Evolutionary conservation across 2,113 vertebrate genomes (phyloP).

Genomic region (Buteo buteo): DNA sequence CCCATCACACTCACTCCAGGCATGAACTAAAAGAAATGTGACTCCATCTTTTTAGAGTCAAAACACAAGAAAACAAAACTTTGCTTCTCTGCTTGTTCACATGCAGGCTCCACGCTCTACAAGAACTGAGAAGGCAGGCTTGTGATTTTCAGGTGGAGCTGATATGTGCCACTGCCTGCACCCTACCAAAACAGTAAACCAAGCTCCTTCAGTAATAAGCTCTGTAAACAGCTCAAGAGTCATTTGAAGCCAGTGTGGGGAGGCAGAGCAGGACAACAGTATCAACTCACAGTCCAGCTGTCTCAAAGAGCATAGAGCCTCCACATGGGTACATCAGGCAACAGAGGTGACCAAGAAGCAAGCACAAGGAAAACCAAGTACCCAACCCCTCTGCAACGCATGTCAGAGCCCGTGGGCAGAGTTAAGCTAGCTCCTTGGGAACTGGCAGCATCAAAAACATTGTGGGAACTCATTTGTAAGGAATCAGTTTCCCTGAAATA

Average conservation of each 20-base stretch:
- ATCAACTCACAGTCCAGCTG: background rate
- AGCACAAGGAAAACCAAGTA: background rate
- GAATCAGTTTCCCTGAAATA: background rate
- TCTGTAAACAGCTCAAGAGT: background rate
- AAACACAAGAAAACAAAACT: background rate
- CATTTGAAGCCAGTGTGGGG: background rate
- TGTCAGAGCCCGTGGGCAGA: background rate
- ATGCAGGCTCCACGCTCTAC: background rate
- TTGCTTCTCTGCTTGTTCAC: background rate
- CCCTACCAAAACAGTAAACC: background rate
- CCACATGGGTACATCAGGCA: background rate
- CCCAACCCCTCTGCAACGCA: background rate
- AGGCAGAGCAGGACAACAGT: background rate
- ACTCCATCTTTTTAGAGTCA: background rate
- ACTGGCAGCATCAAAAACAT: background rate
- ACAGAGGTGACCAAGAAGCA: background rate
- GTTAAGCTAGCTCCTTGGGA: background rate
- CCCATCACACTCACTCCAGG: background rate
- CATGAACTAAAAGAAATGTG: background rate
- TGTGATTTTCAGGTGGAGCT: background rate
- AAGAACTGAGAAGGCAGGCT: background rate
- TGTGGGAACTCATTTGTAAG: background rate
- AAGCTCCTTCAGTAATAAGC: background rate
- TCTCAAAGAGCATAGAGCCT: accelerated
- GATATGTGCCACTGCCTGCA: background rate